Conservation (phyloP, 1,140 invertebrate genomes). For the Lepidostoma basale region DNA sequence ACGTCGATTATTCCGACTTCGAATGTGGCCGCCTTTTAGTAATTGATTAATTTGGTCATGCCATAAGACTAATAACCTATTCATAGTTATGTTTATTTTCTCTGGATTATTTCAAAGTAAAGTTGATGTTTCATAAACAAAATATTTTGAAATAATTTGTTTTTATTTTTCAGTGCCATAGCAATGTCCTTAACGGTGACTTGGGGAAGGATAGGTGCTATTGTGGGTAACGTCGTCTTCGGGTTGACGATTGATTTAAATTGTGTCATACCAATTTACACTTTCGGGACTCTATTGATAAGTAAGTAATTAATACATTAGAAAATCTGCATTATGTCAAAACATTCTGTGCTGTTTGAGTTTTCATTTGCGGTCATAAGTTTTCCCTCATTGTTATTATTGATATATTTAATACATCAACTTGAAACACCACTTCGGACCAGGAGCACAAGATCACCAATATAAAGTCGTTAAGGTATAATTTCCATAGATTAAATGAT, state of each 20-base stretch:
- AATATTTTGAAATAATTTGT: neutral
- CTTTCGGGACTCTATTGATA: slow-evolving; percentile 61
- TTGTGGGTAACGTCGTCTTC: slow-evolving; percentile 64
- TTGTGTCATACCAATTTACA: slow-evolving; percentile 62
- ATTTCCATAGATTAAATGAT: too few relatives aligned
- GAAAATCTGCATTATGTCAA: neutral
- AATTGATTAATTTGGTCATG: too few relatives aligned
- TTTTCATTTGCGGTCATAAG: too few relatives aligned
- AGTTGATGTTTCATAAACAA: neutral
- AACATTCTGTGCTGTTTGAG: neutral
- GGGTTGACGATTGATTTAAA: slow-evolving; percentile 62
- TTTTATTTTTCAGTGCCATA: slow-evolving; percentile 54
- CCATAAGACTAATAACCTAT: too few relatives aligned
- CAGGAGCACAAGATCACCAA: too few relatives aligned
- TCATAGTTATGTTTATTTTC: too few relatives aligned
- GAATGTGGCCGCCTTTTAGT: too few relatives aligned
- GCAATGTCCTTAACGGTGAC: slow-evolving; percentile 64
- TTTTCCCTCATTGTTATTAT: too few relatives aligned
- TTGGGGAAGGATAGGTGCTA: slow-evolving; percentile 62
- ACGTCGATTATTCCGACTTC: too few relatives aligned
- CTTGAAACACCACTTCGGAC: too few relatives aligned
- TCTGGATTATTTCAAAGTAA: neutral
- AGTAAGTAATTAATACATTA: slow-evolving; percentile 51
- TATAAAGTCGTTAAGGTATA: too few relatives aligned
- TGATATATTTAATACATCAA: too few relatives aligned